Conservation (phyloP, 1,140 invertebrate species). For the Mizuhopecten yessoensis region DNA sequence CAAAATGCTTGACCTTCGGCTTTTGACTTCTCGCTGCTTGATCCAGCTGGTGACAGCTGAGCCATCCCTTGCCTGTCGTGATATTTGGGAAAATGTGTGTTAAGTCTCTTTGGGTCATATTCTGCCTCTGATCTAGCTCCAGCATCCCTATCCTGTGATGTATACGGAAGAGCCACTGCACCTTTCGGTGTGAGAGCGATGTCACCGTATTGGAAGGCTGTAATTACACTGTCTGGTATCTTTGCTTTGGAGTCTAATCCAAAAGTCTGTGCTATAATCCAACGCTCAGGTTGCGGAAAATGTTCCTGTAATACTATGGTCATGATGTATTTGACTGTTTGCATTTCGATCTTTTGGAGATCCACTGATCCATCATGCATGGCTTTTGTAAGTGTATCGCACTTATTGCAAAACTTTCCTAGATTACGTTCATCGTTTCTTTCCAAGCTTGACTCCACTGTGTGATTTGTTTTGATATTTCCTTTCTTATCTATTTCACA, state of each 20-base stretch:
- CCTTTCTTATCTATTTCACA: conserved; percentile 63
- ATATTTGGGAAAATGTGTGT: no score
- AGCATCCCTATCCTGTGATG: background rate
- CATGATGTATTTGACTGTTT: conserved; percentile 55
- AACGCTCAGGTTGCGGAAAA: conserved; percentile 40
- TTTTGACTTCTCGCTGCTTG: background rate
- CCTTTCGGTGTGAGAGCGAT: conserved; percentile 73
- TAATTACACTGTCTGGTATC: conserved; percentile 48
- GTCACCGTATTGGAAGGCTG: conserved; percentile 63
- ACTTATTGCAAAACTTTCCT: background rate
- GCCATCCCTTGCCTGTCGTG: no score
- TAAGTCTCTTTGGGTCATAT: no score
- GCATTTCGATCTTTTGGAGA: background rate
- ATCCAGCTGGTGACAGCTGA: background rate
- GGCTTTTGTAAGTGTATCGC: background rate
- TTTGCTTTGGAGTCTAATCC: conserved; percentile 65
- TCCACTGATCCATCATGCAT: no score
- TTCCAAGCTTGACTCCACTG: conserved; percentile 45
- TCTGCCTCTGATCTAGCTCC: background rate
- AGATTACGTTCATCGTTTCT: background rate
- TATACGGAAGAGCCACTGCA: conserved; percentile 69
- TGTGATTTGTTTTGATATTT: conserved; percentile 55
- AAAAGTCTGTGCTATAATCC: conserved; percentile 71
- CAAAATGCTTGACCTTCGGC: conserved; percentile 69
- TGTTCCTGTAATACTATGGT: conserved; percentile 58